These are phyloP conservation scores for Sceliomorpha sp. DNA, from an alignment of 2,888 invertebrate species.

Conservation along the genomic window DNA sequence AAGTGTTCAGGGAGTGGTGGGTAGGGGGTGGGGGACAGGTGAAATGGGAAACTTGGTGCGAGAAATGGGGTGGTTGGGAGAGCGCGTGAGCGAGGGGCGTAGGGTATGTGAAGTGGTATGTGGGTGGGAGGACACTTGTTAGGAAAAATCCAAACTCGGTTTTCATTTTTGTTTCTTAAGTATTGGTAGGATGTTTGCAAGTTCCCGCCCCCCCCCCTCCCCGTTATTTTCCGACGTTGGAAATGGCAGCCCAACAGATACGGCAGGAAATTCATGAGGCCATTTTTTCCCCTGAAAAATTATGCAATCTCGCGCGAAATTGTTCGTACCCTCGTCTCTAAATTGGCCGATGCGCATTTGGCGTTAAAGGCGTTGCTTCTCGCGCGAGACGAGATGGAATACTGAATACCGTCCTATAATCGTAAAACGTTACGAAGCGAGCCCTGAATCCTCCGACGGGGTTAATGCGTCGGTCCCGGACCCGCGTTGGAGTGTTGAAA, in stretches of 20 bases:
- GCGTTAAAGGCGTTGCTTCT: constrained; percentile 52
- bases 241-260: constrained; percentile 53
- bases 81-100: too few species aligned
- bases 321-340: constrained; percentile 54
- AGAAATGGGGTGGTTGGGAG: too few species aligned
- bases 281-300: constrained; percentile 58
- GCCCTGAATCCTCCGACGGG: constrained; percentile 46
- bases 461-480: constrained; percentile 47
- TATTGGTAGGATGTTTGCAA: too few species aligned
- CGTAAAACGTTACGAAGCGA: constrained; percentile 53
- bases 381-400: constrained; percentile 54
- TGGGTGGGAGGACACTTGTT: too few species aligned
- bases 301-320: constrained; percentile 58
- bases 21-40: too few species aligned
- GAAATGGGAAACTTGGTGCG: too few species aligned
- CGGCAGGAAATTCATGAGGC: constrained; percentile 55
- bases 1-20: too few species aligned
- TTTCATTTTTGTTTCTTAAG: too few species aligned
- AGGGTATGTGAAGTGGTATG: too few species aligned
- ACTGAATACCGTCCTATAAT: constrained; percentile 53
- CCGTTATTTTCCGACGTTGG: constrained; percentile 43
- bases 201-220: too few species aligned
- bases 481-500: constrained; percentile 30
- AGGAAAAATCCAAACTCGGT: too few species aligned
- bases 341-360: constrained; percentile 56